Evolutionary conservation across 2,113 vertebrate species (phyloP), one percentile per base, ranked within the genome.

Genomic region (Oenanthe oenanthe): DNA sequence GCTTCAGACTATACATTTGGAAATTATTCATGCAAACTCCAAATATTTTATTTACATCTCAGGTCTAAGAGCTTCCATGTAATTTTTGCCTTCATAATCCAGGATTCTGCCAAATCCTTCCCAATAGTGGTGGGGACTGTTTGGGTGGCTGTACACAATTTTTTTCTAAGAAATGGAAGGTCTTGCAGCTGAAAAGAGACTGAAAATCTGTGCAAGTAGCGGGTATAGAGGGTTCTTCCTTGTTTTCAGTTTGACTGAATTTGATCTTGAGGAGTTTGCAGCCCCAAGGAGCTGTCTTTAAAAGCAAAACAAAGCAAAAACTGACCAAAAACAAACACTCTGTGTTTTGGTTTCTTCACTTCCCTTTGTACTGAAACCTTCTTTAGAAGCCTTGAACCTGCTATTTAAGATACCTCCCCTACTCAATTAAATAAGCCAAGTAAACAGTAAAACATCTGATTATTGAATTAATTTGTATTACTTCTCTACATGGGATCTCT

Each of bases 91-190:
- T 73, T 82, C 17, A 17, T 36, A 62, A 54, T 54, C 31, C 11
- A 32, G 10, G 0, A 1, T 81, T 89, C 63, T 86, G 65, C 43
- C 65, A 38, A 60, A 57, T 45, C 13, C 32, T 76, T 71, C 29
- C 40, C 22, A 24, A 34, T 22, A 34, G 16, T 50, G 53, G 3
- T 45, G 18, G 22, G 13, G 38, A n/a, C 26, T 93, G 2, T 63
- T 72, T 60, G 50, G 56, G 16, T 38, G 42, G 21, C 34, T 47
- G 3, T 0, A 5, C 28, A 13, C 19, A 3, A 0, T 22, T 3
- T 65, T 63, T 48, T 66, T 8, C 38, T 84, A 43, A 57, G 24
- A 43, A 78, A 61, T 48, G 12, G 21, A 68, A 60, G 10, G 12
- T 74, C 26, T 18, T 58, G 42, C 28, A 89, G 74, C 45, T 89